phyloP scores from a whole-genome alignment of 92 coral and sea anemone species.

The Actinernus sp. region DNA sequence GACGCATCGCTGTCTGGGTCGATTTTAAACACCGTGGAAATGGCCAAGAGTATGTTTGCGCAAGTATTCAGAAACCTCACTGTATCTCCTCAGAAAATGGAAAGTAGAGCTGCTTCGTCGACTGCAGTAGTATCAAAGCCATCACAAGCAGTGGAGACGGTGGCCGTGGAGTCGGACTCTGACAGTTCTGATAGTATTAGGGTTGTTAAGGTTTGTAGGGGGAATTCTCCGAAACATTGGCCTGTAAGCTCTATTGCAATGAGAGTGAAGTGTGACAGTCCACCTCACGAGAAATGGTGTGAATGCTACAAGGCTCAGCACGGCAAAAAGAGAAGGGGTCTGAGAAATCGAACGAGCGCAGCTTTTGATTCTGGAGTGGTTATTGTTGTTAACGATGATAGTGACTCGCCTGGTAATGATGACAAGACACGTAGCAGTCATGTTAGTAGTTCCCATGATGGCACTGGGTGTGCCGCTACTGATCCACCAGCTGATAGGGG shows the following conservation, averaged over 20 bases:
- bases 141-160: no score
- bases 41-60: slow-evolving; percentile 7
- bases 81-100: not conserved
- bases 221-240: not conserved
- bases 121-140: no score
- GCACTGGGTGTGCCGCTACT: no score
- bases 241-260: not conserved
- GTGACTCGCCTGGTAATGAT: slow-evolving; percentile 13
- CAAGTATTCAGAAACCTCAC: slow-evolving; percentile 12
- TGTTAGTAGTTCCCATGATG: not conserved
- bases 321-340: no score
- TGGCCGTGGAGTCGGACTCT: slow-evolving; percentile 6
- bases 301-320: not conserved
- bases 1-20: not conserved
- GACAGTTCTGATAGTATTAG: slow-evolving; percentile 22
- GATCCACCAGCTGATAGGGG: no score
- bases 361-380: not conserved
- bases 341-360: not conserved
- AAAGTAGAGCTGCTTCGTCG: not conserved
- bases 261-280: slow-evolving; percentile 4
- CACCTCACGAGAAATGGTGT: slow-evolving; percentile 7
- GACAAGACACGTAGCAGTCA: slow-evolving; percentile 10
- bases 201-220: slow-evolving; percentile 9
- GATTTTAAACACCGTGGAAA: not conserved
- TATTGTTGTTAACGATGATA: slow-evolving; percentile 25